Conservation (phyloP, 1,140 invertebrate species). For the Ditylenchus dipsaci region DNA sequence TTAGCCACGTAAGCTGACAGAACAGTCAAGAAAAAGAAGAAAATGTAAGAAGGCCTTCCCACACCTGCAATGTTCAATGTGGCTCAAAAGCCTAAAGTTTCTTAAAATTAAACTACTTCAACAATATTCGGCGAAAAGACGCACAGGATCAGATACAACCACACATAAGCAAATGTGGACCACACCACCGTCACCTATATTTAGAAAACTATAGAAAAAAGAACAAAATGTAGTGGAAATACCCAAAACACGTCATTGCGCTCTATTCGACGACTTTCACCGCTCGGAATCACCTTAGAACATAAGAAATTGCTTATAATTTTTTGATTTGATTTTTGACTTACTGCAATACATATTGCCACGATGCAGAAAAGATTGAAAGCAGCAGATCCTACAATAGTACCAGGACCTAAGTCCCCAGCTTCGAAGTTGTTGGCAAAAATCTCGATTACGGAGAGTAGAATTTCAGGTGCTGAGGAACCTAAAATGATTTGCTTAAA, state of each 20-base stretch:
- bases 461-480: conserved; percentile 63
- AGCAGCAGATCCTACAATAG: conserved; percentile 63
- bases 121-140: conserved; percentile 57
- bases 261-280: conserved; percentile 59
- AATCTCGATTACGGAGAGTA: conserved; percentile 62
- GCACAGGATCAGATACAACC: conserved; percentile 60
- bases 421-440: conserved; percentile 57
- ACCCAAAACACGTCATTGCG: conserved; percentile 60
- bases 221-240: background rate
- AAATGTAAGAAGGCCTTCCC: conserved; percentile 64
- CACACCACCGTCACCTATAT: conserved; percentile 55
- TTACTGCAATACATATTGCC: conserved; percentile 75
- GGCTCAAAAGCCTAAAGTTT: background rate
- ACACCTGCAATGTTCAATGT: conserved; percentile 52
- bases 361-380: conserved; percentile 71
- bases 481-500: no score
- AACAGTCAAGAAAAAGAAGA: conserved; percentile 64
- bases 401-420: conserved; percentile 59
- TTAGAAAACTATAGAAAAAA: background rate
- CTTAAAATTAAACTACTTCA: conserved; percentile 35
- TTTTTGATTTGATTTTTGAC: background rate
- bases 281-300: conserved; percentile 58
- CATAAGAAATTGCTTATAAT: no score
- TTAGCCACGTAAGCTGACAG: conserved; percentile 62
- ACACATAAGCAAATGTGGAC: conserved; percentile 63